These are phyloP conservation scores for Phoenicopterus ruber DNA, from an alignment of 2,113 vertebrate species.

Conservation along the genomic window DNA sequence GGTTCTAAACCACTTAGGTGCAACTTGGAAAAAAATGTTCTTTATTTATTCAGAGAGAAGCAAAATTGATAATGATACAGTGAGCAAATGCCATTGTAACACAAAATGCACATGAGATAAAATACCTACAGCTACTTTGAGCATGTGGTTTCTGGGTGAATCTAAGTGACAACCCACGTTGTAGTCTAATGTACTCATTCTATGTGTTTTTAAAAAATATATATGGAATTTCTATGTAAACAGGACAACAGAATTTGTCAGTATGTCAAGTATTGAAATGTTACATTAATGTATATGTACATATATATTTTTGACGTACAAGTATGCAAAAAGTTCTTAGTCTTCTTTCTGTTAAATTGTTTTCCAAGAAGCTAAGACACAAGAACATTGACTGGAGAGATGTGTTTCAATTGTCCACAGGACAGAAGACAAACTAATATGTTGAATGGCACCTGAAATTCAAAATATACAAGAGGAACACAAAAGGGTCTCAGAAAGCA, in stretches of 20 bases:
- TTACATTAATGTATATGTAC: neutral
- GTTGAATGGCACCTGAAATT: neutral
- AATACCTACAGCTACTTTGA: neutral
- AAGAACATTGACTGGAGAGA: neutral
- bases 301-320: neutral
- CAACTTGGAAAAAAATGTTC: neutral
- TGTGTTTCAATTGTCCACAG: neutral
- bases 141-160: neutral
- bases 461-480: fast-evolving
- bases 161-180: neutral
- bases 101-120: neutral
- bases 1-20: neutral
- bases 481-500: neutral
- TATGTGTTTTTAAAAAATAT: neutral
- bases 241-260: neutral
- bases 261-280: neutral
- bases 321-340: neutral
- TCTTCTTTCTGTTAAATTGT: neutral
- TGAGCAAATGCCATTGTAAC: neutral
- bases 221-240: neutral
- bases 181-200: neutral
- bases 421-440: neutral
- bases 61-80: neutral
- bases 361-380: neutral
- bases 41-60: neutral